Conservation (phyloP, 2,888 invertebrate genomes). For the Herminia tarsipennalis region DNA sequence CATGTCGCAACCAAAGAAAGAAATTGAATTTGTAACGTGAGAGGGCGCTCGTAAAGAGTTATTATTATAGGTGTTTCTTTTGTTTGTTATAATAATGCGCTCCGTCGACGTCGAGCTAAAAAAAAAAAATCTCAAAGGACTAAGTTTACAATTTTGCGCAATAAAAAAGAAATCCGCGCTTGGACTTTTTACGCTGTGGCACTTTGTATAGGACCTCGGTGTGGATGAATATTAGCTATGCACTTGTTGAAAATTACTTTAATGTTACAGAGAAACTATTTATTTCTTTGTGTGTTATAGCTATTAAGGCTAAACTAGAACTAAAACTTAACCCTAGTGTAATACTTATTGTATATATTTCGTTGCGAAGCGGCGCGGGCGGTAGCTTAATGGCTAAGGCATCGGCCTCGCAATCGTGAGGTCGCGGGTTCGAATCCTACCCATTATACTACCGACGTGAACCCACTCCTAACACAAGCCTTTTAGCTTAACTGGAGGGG, state of each 20-base stretch:
- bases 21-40: constrained; percentile 73
- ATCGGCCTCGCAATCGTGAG: no score
- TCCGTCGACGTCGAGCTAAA: constrained; percentile 27
- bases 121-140: constrained; percentile 39
- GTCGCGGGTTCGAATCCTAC: no score
- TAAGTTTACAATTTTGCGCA: constrained; percentile 30
- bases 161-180: constrained; percentile 35
- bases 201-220: constrained; percentile 13
- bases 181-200: constrained; percentile 19
- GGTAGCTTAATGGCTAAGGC: no score
- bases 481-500: no score
- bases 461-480: no score
- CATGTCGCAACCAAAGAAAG: constrained; percentile 57
- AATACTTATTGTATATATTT: no score
- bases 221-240: constrained; percentile 6
- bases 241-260: constrained; percentile 1
- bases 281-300: background rate
- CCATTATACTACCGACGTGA: no score
- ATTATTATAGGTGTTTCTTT: constrained; percentile 60
- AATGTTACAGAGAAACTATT: background rate
- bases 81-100: constrained; percentile 56
- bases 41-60: constrained; percentile 55
- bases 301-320: no score
- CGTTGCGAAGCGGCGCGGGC: no score
- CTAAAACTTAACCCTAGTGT: no score